Base-by-base conservation (phyloP, 2,888 invertebrate genomes). In the Nomada hirtipes region DNA sequence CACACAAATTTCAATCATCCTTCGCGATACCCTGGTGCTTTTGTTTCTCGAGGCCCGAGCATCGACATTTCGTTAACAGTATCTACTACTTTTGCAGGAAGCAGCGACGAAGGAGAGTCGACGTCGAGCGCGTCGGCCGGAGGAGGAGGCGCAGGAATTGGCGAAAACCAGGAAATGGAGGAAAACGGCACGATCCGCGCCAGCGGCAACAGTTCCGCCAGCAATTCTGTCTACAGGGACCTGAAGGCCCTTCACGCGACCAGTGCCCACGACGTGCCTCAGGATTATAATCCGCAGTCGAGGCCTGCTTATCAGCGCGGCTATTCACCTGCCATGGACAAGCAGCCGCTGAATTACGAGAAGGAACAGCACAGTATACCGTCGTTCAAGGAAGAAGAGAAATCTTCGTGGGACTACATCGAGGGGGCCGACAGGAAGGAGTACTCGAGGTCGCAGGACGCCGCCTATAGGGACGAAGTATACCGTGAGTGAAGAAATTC, bases 91-190 rank as follows among this genome's bases (percentile, higher is more conserved):
- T 63, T 4, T 59, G 65, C 83, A 93, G 93, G 93, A 92, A 93
- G 93, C 92, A 94, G 92, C 91, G 92, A 95, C 94, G 95, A 95
- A 95, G 95, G 95, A 94, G 95, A 95, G 94, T 91, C 94, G 93
- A 95, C 91, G 83, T 86, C 89, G 70, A 88, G 87, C 92, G 92
- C 93, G 92, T 93, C 82, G 79, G 80, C 87, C 60, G 86, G 83
- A 91, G 94, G 94, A 93, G 94, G 94, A 93, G 94, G 91, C 92
- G 90, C 92, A 94, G 94, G 83, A 18, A 44, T 57, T 42, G 75
- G 92, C 93, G 94, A 95, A 94, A 94, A 94, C 93, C 94, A 94
- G 94, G 95, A 95, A 94, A 95, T 95, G 95, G 92, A 92, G 70
- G 92, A 92, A 72, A 91, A 89, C 81, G 68, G 76, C 52, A 86